Evolutionary conservation across 2,888 invertebrate genomes (phyloP), one percentile per base, ranked within the genome.

Genomic region (Galeruca laticollis): DNA sequence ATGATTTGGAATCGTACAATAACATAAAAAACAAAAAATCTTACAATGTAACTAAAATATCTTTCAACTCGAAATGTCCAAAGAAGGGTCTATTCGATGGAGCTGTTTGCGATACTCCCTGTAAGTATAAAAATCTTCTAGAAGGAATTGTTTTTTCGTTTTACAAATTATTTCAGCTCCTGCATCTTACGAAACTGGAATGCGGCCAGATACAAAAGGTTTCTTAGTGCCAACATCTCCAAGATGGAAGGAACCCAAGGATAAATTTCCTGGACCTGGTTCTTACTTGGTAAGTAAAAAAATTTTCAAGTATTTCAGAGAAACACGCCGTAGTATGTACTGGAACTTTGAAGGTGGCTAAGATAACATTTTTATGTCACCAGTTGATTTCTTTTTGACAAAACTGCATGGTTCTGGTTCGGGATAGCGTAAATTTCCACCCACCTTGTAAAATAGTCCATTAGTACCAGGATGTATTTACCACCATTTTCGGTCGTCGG

Each of bases 251-350:
- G 71, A 68, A 6, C 21, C n/a, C 6, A 56, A 56, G 8, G 71
- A 72, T 10, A 74, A 73, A 9, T 65, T 71, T 60, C 82, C 82
- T 10, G 81, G 80, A 20, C 81, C 81, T 33, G 79, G 77, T 52
- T 59, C 75, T 21, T 81, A 82, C 69, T 65, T 68, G 47, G 79
- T 80, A 76, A 80, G 79, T 76, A 6, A 26, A 6, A 26, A 26
- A 26, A 26, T n/a, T n/a, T n/a, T n/a, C n/a, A n/a, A n/a, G n/a
- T n/a, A n/a, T n/a, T n/a, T n/a, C n/a, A n/a, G n/a, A n/a, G n/a
- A n/a, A n/a, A n/a, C n/a, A n/a, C n/a, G n/a, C n/a, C n/a, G n/a
- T n/a, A n/a, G n/a, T n/a, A n/a, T n/a, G n/a, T n/a, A n/a, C n/a
- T n/a, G n/a, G n/a, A n/a, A n/a, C n/a, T n/a, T n/a, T n/a, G n/a